Percentiles rank a stretch among this genome's conserved stretches.
phyloP scores from a whole-genome alignment of 2,113 vertebrate genomes.

The Furnarius figulus region DNA sequence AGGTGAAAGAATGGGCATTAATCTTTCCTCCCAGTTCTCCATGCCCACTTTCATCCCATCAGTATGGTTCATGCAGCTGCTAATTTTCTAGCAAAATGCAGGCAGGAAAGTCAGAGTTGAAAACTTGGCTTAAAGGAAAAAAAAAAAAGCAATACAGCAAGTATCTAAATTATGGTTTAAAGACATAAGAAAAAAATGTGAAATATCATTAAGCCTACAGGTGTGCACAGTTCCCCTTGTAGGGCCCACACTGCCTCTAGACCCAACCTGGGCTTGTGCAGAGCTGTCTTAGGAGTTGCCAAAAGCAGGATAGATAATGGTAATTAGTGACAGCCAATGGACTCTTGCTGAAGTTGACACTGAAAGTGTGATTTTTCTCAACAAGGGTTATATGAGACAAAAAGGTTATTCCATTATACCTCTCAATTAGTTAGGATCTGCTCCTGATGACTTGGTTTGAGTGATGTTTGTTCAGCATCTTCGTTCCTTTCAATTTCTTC shows the following conservation, averaged over 20 bases:
- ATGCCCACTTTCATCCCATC: not conserved
- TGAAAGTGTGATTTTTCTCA: not conserved
- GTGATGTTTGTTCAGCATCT: not conserved
- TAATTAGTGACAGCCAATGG: not conserved
- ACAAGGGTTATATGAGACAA: not conserved
- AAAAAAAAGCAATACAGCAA: not conserved
- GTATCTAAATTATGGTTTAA: not conserved
- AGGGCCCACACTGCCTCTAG: not conserved
- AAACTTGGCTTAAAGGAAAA: not conserved
- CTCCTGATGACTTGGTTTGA: not conserved
- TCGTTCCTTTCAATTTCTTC: not conserved
- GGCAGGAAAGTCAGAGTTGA: not conserved
- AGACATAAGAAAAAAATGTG: not conserved
- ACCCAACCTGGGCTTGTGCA: not conserved
- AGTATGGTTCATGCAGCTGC: not conserved
- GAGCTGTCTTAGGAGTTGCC: not conserved
- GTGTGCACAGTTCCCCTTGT: not conserved
- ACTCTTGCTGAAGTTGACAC: not conserved
- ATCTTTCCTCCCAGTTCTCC: slow-evolving; percentile 2
- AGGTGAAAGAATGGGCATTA: slow-evolving; percentile 34
- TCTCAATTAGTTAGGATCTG: not conserved
- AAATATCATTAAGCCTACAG: not conserved
- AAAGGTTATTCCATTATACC: not conserved
- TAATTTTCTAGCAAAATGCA: slow-evolving; percentile 19
- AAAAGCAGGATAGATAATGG: not conserved